Base-by-base conservation (phyloP, 2,888 invertebrate species). In the Agrotis exclamationis region DNA sequence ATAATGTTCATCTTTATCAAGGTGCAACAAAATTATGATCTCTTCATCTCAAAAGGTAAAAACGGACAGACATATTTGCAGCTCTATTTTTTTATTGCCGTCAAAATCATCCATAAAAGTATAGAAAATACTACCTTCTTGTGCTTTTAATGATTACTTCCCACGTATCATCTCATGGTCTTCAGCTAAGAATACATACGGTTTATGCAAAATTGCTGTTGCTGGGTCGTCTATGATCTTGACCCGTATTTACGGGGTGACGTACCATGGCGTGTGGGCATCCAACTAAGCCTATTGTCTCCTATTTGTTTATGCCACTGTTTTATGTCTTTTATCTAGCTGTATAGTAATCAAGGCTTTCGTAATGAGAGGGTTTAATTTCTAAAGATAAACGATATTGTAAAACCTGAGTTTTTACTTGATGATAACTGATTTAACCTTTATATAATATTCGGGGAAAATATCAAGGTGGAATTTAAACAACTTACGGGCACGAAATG, bases 161-260 rank as follows among this genome's bases (percentile, higher is more conserved):
- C 18, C 47, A 63, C 39, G 39, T 66, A 39, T 20, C 50, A 20
- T 13, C 24, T 14, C 45, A 39, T 20, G 24, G 22, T 59, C 13
- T 53, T 77, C 51, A 39, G 9, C 39, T 45, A 47, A 47, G 24
- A 62, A 56, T 62, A 60, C 3, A 5, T 9, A 44, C 16, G 48
- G 22, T 66, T 48, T 59, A 70, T 56, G 67, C 51, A 74, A 68
- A 72, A 67, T 60, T 67, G 44, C 20, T 53, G 45, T 64, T 66
- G 22, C 57, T 60, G 58, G 63, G 63, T 63, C 14, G 57, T 45
- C 50, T 53, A 57, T 39, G 74, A 2, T 80, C 70, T 78, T 82
- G 83, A 80, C 74, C 83, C 18, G 71, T 80, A 71, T 74, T 67
- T n/a, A 70, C 51, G 20, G 28, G 59, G 22, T 72, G 77, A 77